phyloP scores from a whole-genome alignment of 2,888 invertebrate genomes.

The Keiferia lycopersicella region DNA sequence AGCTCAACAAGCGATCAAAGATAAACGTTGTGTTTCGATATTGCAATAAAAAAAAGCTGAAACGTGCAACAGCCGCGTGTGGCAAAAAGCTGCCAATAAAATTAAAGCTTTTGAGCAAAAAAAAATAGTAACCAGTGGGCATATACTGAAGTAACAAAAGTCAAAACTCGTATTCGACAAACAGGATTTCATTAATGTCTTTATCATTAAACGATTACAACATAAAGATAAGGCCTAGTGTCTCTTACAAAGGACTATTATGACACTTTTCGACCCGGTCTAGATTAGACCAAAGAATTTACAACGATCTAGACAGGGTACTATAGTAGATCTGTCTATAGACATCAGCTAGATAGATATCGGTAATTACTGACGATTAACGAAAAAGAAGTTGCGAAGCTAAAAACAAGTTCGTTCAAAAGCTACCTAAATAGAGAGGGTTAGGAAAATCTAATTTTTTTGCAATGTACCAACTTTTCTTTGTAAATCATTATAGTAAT shows the following conservation, averaged over 20 bases:
- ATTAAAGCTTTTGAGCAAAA: neutral
- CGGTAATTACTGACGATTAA: constrained; percentile 40
- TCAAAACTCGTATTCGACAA: neutral
- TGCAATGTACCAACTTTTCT: too few relatives aligned
- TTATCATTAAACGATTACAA: constrained; percentile 4
- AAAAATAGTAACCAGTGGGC: neutral
- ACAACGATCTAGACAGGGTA: constrained; percentile 30
- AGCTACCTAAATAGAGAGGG: neutral
- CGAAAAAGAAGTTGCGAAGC: constrained; percentile 17
- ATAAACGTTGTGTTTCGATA: constrained; percentile 22
- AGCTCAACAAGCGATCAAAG: constrained; percentile 19
- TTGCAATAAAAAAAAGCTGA: constrained; percentile 10
- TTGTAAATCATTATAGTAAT: too few relatives aligned
- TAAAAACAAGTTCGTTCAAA: constrained; percentile 12
- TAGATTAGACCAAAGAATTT: constrained; percentile 4
- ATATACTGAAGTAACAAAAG: neutral
- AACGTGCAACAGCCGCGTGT: constrained; percentile 12
- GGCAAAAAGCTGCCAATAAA: neutral
- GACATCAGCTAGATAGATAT: constrained; percentile 34
- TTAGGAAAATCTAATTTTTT: neutral
- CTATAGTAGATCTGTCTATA: too few relatives aligned
- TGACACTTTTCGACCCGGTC: constrained; percentile 7
- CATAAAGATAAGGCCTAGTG: constrained; percentile 11
- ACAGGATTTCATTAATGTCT: neutral
- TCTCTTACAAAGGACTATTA: constrained; percentile 6